These are phyloP conservation scores for Heliconius sara DNA, from an alignment of 2,888 invertebrate genomes.

Conservation along the genomic window DNA sequence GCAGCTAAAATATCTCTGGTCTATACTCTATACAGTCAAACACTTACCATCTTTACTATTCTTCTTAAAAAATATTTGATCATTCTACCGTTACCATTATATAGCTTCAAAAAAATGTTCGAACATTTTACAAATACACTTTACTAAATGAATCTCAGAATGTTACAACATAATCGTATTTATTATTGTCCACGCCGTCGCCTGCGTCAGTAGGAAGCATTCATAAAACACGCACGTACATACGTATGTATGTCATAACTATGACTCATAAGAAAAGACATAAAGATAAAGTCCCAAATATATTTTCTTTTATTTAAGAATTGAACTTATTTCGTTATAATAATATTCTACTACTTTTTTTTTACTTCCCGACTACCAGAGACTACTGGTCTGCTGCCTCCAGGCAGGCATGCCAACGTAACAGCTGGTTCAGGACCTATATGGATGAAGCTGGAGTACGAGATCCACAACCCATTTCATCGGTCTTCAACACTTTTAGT, in stretches of 20 bases:
- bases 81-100: not conserved
- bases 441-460: too few species aligned
- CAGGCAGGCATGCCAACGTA: too few species aligned
- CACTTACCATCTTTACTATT: not conserved
- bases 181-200: slow-evolving; percentile 23
- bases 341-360: too few species aligned
- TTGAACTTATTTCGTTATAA: too few species aligned
- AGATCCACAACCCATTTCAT: too few species aligned
- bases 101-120: not conserved
- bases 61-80: not conserved
- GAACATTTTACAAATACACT: not conserved
- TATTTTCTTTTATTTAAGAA: not conserved
- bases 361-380: too few species aligned
- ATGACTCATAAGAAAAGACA: slow-evolving; percentile 37
- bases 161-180: slow-evolving; percentile 7
- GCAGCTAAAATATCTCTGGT: too few species aligned
- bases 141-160: not conserved
- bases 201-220: slow-evolving; percentile 34
- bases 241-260: slow-evolving; percentile 39
- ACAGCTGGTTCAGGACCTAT: too few species aligned
- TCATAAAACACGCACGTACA: slow-evolving; percentile 33
- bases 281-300: not conserved
- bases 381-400: too few species aligned
- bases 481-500: too few species aligned
- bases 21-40: not conserved